Evolutionary conservation across 2,113 vertebrate genomes (phyloP).

Genomic region (Tachycineta bicolor): DNA sequence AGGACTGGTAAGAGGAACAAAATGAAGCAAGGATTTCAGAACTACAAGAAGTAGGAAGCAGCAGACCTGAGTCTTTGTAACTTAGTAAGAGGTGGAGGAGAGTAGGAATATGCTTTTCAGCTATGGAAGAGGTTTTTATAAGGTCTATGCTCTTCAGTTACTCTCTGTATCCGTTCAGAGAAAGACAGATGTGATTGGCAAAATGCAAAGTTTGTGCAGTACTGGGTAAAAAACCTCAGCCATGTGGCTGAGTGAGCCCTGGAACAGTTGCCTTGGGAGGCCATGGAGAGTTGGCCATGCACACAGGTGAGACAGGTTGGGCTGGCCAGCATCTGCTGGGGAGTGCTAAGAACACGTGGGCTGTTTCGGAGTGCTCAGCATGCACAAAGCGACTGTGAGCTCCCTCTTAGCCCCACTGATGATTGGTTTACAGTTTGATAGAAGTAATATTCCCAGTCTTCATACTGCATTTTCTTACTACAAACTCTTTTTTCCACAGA

Average conservation of each 20-base stretch:
- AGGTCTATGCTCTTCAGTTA: not conserved
- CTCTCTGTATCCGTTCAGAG: not conserved
- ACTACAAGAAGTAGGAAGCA: not conserved
- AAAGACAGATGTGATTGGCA: not conserved
- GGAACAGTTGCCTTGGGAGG: not conserved
- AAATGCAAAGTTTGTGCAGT: not conserved
- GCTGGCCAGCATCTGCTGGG: not conserved
- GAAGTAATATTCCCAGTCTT: not conserved
- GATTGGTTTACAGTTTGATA: not conserved
- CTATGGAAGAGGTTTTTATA: not conserved
- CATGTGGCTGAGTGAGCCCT: not conserved
- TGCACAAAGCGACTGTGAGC: not conserved
- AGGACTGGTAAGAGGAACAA: not conserved
- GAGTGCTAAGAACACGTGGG: not conserved
- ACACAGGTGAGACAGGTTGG: not conserved
- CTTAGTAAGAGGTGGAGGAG: not conserved
- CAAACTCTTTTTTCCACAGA: not conserved
- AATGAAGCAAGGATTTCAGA: not conserved
- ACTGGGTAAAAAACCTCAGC: not conserved
- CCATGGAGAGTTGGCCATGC: rapidly evolving
- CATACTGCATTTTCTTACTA: not conserved
- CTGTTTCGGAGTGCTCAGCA: not conserved
- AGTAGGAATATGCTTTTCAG: not conserved
- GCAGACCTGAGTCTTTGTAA: not conserved
- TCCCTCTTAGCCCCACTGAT: not conserved